Evolutionary conservation across 1,140 invertebrate species (phyloP).

Genomic region (Trachelipus rathkii): DNA sequence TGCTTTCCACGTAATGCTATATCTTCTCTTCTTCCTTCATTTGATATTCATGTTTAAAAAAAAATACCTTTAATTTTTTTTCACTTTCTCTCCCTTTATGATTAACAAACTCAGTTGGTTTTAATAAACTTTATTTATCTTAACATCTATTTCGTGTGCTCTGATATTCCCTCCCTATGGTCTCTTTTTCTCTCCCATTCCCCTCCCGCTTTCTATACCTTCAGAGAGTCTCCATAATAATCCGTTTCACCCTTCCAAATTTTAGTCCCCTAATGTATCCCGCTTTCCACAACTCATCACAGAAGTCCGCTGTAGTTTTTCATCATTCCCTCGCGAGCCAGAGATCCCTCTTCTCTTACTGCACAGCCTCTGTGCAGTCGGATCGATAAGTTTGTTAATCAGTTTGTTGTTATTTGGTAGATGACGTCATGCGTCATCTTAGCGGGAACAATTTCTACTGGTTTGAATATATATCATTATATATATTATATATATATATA

Average conservation of each 20-base stretch:
- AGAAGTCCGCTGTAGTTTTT: too few relatives aligned
- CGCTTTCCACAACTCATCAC: too few relatives aligned
- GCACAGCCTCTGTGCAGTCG: background rate
- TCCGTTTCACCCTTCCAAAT: background rate
- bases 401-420: background rate
- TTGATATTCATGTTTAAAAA: background rate
- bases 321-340: too few relatives aligned
- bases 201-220: background rate
- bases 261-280: background rate
- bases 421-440: background rate
- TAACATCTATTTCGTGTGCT: background rate
- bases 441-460: background rate
- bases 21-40: background rate
- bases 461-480: too few relatives aligned
- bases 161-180: background rate
- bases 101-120: background rate
- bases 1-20: background rate
- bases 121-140: background rate
- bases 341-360: background rate
- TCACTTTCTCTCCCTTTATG: background rate
- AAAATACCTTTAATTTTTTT: background rate
- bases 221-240: background rate
- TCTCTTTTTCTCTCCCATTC: background rate
- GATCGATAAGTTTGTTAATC: conserved; percentile 3
- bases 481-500: background rate